Base-by-base conservation (phyloP, 1,140 invertebrate species). In the Drosophila chauvacae region DNA sequence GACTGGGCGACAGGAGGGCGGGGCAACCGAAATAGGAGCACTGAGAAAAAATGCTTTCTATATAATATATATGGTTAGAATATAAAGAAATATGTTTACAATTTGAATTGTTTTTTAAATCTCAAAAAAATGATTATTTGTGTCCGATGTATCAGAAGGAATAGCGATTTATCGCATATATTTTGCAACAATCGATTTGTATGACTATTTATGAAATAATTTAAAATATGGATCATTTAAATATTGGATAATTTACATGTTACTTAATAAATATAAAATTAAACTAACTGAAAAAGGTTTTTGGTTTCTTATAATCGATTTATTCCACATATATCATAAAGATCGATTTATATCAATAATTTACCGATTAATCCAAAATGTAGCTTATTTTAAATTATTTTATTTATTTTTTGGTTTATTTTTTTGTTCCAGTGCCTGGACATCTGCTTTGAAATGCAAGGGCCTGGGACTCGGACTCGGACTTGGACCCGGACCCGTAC, bases 361-460 rank as follows among this genome's bases (percentile, higher is more conserved):
- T 0, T 5, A 26, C 5, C 4, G 23, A 48, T 48, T 10, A 10
- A 9, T 33, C 4, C 10, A 9, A 10, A 20, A 6, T 3, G 3
- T 28, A 10, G 35, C 4, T 11, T 30, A 1, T 10, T 23, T 10
- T 11, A n/a, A n/a, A n/a, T n/a, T n/a, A n/a, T n/a, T n/a, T n/a
- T n/a, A n/a, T n/a, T 10, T 11, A 7, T 56, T 23, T 23, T 10
- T 39, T 16, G 7, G 0, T 18, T n/a, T 18, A 3, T n/a, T 18
- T 61, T 61, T 68, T 69, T 18, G 16, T 51, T 1, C 20, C 28
- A 11, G 47, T 69, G 62, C 56, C 44, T 75, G 77, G 68, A 77
- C 68, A 88, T 61, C 85, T 88, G 80, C 72, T 88, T 53, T 78
- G 73, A 88, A 88, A 90, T 88, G 85, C 77, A 88, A 81, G 50